phyloP scores from a whole-genome alignment of 2,797 vertebrate genomes.

The Darevskia nairensis region DNA sequence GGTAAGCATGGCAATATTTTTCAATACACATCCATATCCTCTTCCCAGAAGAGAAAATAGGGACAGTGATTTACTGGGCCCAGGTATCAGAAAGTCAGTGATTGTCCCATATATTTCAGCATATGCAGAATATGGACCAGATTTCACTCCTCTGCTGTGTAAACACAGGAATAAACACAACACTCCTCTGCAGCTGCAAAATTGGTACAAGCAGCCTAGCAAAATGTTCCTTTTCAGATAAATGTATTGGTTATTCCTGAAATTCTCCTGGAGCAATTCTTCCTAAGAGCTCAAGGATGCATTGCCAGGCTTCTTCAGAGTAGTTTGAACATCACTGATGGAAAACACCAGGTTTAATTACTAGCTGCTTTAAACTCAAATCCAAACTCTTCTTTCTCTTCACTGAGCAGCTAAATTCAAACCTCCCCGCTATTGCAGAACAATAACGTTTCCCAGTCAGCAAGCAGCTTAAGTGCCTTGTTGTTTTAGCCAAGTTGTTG shows the following conservation, averaged over 20 bases:
- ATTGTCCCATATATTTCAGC: neutral
- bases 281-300: neutral
- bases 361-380: neutral
- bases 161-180: neutral
- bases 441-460: too few relatives aligned
- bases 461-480: neutral
- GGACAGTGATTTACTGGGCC: neutral
- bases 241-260: neutral
- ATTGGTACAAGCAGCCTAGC: neutral
- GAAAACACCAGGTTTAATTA: neutral
- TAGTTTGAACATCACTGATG: neutral
- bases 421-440: neutral
- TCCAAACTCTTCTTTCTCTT: neutral
- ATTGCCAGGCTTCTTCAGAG: neutral
- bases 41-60: neutral
- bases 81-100: neutral
- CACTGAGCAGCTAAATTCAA: too few relatives aligned
- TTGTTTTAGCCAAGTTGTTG: neutral
- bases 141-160: too few relatives aligned
- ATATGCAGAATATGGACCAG: neutral
- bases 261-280: neutral
- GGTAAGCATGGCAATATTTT: neutral
- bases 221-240: too few relatives aligned
- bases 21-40: neutral
- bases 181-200: neutral